phyloP scores from a whole-genome alignment of 2,113 vertebrate species.

The Vicugna pacos region DNA sequence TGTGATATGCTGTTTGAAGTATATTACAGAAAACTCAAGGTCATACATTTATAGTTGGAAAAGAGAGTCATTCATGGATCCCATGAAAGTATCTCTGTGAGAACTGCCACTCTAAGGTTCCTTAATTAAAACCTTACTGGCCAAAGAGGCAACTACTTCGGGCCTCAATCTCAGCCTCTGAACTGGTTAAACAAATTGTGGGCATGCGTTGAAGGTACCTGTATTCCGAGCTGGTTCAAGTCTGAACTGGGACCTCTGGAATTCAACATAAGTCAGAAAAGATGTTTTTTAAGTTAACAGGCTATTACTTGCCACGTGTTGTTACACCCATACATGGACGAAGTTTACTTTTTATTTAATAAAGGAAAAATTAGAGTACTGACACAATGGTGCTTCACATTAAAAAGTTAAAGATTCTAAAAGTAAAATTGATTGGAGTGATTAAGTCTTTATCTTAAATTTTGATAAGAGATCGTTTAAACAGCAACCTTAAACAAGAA shows the following conservation, averaged over 20 bases:
- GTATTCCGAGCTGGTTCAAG: not conserved
- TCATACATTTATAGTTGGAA: not conserved
- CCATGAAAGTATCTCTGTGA: not conserved
- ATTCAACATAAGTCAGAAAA: not conserved
- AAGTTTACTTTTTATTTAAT: constrained; percentile 36
- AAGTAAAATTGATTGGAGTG: constrained; percentile 31
- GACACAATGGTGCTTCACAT: not conserved
- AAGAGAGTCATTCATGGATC: not conserved
- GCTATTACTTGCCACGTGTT: not conserved
- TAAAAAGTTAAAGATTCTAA: constrained; percentile 30
- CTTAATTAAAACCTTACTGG: not conserved
- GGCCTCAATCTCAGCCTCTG: not conserved
- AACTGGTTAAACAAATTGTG: not conserved
- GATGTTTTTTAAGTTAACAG: not conserved
- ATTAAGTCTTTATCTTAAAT: not conserved
- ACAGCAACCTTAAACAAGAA: not conserved
- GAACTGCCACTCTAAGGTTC: not conserved
- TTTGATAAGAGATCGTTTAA: constrained; percentile 21
- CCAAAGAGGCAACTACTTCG: not conserved
- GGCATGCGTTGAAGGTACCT: not conserved
- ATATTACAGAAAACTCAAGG: not conserved
- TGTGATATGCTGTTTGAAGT: not conserved
- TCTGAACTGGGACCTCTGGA: not conserved
- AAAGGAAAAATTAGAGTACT: constrained; percentile 24
- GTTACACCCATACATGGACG: not conserved